These are phyloP conservation scores for Cyprinella venusta DNA, from an alignment of 2,797 vertebrate species.

Conservation along the genomic window DNA sequence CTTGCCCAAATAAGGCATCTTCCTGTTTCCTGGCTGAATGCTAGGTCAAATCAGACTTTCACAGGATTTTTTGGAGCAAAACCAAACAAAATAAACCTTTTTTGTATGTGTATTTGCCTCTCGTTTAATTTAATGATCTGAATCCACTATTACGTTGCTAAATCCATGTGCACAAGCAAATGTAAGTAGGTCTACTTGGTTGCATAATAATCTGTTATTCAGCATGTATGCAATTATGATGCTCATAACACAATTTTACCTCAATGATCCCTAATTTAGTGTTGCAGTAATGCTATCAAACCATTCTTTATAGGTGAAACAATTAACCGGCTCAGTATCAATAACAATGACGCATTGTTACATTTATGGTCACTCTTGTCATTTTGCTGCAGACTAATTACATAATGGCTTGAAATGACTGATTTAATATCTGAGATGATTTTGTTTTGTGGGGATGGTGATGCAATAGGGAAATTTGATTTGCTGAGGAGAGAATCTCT, in stretches of 20 bases:
- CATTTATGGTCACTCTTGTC: slow-evolving; percentile 17
- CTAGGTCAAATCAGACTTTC: slow-evolving; percentile 56
- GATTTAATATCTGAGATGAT: not conserved
- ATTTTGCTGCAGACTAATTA: slow-evolving; percentile 22
- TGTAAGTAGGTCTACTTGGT: not conserved
- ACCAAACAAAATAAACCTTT: not conserved
- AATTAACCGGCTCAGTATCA: not conserved
- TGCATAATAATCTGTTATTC: slow-evolving; percentile 24
- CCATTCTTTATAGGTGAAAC: slow-evolving; percentile 7
- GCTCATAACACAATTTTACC: not conserved
- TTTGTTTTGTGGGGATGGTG: not conserved
- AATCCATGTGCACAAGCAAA: not conserved
- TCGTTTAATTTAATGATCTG: not conserved
- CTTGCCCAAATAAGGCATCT: slow-evolving; percentile 77
- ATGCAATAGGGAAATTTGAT: slow-evolving; percentile 10
- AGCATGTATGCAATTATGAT: slow-evolving; percentile 15
- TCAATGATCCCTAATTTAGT: slow-evolving; percentile 4
- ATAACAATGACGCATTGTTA: slow-evolving; percentile 7
- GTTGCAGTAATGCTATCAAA: not conserved
- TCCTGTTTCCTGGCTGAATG: slow-evolving; percentile 74
- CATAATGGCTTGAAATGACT: slow-evolving; percentile 14
- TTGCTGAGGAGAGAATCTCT: not conserved
- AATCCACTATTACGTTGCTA: not conserved
- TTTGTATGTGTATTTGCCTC: not conserved
- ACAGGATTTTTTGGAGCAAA: not conserved